Percentiles rank a stretch among this genome's conserved stretches.
phyloP scores from a whole-genome alignment of 2,888 invertebrate species.

The Axea sp. region DNA sequence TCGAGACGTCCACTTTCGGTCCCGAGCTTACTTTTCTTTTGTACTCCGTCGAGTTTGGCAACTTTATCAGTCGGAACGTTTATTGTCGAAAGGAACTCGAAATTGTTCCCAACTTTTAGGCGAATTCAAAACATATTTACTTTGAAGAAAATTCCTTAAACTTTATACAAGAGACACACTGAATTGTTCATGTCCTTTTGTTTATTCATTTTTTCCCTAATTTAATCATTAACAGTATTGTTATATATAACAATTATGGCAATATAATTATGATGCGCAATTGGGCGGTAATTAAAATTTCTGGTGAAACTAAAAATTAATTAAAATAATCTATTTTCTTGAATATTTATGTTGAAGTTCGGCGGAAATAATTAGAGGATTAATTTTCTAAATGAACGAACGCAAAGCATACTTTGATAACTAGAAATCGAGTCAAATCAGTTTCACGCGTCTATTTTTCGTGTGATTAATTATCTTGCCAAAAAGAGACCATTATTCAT shows the following conservation, averaged over 20 bases:
- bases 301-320: no score
- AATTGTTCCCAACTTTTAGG: constrained; percentile 1
- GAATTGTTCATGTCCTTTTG: no score
- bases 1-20: constrained; percentile 27
- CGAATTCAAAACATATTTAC: not conserved
- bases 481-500: constrained; percentile 8
- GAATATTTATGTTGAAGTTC: no score
- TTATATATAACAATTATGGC: no score
- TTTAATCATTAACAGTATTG: no score
- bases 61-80: constrained; percentile 23
- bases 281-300: no score
- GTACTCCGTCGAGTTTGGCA: constrained; percentile 20
- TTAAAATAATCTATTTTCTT: no score
- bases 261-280: no score
- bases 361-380: not conserved
- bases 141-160: not conserved
- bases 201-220: no score
- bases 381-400: not conserved
- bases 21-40: constrained; percentile 18
- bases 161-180: no score
- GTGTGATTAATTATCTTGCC: constrained; percentile 4
- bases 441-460: constrained; percentile 2
- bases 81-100: constrained; percentile 1
- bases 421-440: constrained; percentile 7
- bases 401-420: constrained; percentile 4